Conservation (phyloP, 2,888 invertebrate genomes). For the Reticulitermes lucifugus region DNA sequence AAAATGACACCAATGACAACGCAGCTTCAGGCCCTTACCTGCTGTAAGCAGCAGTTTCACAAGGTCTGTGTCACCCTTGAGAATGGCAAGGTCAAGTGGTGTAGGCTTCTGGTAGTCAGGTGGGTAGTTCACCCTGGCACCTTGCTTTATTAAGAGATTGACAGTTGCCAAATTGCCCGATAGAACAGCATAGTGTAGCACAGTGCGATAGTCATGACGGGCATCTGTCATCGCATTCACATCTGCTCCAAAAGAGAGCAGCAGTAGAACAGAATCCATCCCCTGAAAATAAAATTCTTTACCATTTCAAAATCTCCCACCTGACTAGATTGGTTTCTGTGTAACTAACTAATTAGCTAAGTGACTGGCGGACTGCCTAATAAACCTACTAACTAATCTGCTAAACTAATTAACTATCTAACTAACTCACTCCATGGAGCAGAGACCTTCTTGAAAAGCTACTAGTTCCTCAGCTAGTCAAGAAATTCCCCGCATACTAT, state of each 20-base stretch:
- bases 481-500: too few species aligned
- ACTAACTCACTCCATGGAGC: too few species aligned
- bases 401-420: too few species aligned
- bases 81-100: constrained; percentile 86
- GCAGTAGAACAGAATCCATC: constrained; percentile 78
- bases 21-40: constrained; percentile 63
- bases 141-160: constrained; percentile 83
- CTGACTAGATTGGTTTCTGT: too few species aligned
- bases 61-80: constrained; percentile 82
- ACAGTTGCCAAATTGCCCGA: constrained; percentile 83
- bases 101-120: constrained; percentile 77
- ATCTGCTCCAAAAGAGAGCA: constrained; percentile 85
- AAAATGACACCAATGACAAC: too few species aligned
- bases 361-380: too few species aligned
- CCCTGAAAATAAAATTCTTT: constrained; percentile 66
- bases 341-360: too few species aligned
- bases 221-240: constrained; percentile 88
- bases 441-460: too few species aligned
- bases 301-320: too few species aligned
- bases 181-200: constrained; percentile 89
- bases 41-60: constrained; percentile 76
- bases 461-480: too few species aligned
- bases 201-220: constrained; percentile 88
- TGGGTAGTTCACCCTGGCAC: constrained; percentile 77
- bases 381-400: too few species aligned